A percentile compares a stretch with the other conserved stretches of the same genome.
These are phyloP conservation scores for Rhizoglyphus robini DNA, from an alignment of 1,140 invertebrate species.

Conservation along the genomic window DNA sequence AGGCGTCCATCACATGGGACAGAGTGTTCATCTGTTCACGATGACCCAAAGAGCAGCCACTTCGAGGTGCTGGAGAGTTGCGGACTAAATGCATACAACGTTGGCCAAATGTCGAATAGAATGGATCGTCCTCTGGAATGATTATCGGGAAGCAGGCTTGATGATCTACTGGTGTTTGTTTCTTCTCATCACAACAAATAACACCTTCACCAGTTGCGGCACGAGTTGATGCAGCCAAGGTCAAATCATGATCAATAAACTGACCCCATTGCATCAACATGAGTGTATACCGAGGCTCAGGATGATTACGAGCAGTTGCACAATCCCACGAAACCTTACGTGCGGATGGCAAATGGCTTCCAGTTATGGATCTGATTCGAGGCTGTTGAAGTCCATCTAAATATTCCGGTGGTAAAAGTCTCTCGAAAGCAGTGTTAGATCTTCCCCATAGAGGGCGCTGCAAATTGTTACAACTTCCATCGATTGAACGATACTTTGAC, in stretches of 20 bases:
- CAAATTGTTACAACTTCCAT: constrained; percentile 61
- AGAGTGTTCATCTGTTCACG: constrained; percentile 94
- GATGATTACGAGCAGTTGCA: constrained; percentile 24
- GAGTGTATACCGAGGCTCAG: constrained; percentile 37
- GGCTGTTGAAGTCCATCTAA: constrained; percentile 30
- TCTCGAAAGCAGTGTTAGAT: constrained; percentile 31
- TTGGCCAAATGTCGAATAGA: constrained; percentile 22
- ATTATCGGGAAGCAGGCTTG: constrained; percentile 27
- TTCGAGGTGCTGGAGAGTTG: constrained; percentile 21
- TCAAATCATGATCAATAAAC: constrained; percentile 24
- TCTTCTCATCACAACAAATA: constrained; percentile 29
- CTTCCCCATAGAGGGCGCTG: constrained; percentile 39
- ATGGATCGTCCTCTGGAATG: constrained; percentile 26
- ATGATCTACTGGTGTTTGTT: constrained; percentile 14
- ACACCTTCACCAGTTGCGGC: constrained; percentile 23
- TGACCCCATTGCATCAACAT: constrained; percentile 56
- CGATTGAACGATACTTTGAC: constrained; percentile 43
- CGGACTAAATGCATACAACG: constrained; percentile 28
- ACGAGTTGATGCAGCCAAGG: constrained; percentile 22
- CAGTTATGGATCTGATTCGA: constrained; percentile 15
- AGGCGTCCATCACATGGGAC: constrained; percentile 89
- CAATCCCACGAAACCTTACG: constrained; percentile 24
- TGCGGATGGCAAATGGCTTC: constrained; percentile 23
- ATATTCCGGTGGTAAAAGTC: constrained; percentile 33
- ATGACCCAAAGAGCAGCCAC: constrained; percentile 24